Evolutionary conservation across 2,888 invertebrate species (phyloP).

Genomic region (Mythimna vitellina): DNA sequence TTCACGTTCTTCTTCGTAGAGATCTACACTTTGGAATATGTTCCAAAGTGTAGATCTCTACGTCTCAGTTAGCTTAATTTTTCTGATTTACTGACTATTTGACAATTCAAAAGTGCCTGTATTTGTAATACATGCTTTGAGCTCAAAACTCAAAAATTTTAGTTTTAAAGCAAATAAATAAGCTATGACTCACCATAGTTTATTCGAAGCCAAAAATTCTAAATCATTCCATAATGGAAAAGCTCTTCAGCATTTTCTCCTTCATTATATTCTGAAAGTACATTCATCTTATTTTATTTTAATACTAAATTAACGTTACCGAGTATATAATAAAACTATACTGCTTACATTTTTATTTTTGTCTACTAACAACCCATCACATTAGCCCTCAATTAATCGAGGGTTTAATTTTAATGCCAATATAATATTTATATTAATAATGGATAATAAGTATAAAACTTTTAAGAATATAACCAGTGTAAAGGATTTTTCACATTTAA

Average conservation of each 20-base stretch:
- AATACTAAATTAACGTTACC: neutral
- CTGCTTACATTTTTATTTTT: neutral
- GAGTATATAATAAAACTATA: neutral
- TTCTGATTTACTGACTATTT: too few relatives aligned
- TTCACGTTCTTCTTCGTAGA: too few relatives aligned
- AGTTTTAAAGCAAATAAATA: neutral
- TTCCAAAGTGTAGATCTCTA: too few relatives aligned
- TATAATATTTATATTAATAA: constrained; percentile 6
- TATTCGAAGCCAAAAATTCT: neutral
- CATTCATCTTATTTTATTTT: neutral
- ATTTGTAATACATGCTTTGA: too few relatives aligned
- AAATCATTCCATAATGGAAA: neutral
- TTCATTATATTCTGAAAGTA: neutral
- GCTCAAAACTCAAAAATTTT: too few relatives aligned
- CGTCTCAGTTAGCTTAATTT: too few relatives aligned
- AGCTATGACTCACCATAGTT: neutral
- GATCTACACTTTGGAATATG: too few relatives aligned
- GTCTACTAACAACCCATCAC: neutral
- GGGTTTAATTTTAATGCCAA: constrained; percentile 13
- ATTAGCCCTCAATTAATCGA: constrained; percentile 9
- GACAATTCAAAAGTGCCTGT: too few relatives aligned
- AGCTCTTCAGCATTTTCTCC: neutral
- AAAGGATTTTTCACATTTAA: neutral
- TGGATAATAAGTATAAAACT: neutral
- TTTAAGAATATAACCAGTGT: neutral